These are phyloP conservation scores for Flexamia atlantica DNA, from an alignment of 2,888 invertebrate genomes.

Conservation along the genomic window DNA sequence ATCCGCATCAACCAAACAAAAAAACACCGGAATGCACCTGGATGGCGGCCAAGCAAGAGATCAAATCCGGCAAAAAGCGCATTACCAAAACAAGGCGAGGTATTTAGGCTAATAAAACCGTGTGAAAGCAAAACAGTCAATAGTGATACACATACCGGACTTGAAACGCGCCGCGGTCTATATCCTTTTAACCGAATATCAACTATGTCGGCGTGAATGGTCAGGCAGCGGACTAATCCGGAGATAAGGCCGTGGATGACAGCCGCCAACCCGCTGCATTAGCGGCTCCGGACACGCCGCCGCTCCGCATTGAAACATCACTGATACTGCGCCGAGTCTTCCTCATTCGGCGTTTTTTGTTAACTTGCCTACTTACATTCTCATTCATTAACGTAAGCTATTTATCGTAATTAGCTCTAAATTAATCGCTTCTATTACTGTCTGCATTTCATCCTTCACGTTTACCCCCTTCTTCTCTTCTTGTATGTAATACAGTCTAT, in stretches of 20 bases:
- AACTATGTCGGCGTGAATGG: constrained; percentile 53
- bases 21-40: not conserved
- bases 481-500: too few relatives aligned
- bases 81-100: constrained; percentile 18
- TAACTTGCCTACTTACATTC: too few relatives aligned
- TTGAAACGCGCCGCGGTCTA: constrained; percentile 47
- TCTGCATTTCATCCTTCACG: too few relatives aligned
- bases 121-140: constrained; percentile 56
- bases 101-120: constrained; percentile 41
- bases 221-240: constrained; percentile 37
- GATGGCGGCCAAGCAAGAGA: not conserved
- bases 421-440: not conserved
- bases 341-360: too few relatives aligned
- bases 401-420: not conserved
- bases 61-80: constrained; percentile 25
- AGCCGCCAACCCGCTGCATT: constrained; percentile 14
- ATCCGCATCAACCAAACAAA: not conserved
- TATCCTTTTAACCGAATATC: constrained; percentile 53
- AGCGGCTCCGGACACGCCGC: constrained; percentile 26
- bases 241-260: constrained; percentile 38
- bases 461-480: too few relatives aligned
- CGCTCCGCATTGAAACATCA: not conserved
- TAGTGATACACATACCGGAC: constrained; percentile 44
- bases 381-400: not conserved
- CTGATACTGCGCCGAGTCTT: too few relatives aligned